phyloP scores from a whole-genome alignment of 2,797 vertebrate genomes.

The Thunnus albacares region DNA sequence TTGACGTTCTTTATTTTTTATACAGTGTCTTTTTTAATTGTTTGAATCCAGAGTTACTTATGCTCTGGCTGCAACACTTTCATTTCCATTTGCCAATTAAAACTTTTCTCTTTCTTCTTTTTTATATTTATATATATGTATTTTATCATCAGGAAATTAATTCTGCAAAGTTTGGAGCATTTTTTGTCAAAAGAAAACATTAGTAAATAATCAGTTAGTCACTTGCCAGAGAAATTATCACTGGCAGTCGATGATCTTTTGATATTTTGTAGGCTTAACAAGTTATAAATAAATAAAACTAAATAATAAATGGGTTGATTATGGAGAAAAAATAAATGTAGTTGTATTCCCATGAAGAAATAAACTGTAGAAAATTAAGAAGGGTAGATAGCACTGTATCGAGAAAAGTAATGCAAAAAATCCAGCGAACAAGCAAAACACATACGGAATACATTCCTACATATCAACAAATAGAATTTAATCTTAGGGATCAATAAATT shows the following conservation, averaged over 20 bases:
- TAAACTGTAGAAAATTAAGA: background rate
- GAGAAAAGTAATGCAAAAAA: background rate
- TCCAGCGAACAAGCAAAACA: background rate
- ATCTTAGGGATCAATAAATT: background rate
- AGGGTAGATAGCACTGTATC: background rate
- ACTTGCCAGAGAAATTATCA: conserved; percentile 24
- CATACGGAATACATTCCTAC: background rate
- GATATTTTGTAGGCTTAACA: no score
- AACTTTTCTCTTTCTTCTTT: no score
- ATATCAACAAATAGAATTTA: background rate
- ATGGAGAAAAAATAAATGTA: conserved; percentile 9
- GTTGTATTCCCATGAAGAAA: conserved; percentile 2
- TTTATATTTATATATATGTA: no score
- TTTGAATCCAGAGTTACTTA: conserved; percentile 6
- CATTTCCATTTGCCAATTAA: background rate
- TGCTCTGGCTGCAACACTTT: conserved; percentile 6
- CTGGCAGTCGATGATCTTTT: conserved; percentile 8
- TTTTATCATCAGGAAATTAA: no score
- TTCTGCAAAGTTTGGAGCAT: no score
- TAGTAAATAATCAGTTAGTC: conserved; percentile 19
- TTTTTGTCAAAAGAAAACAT: conserved; percentile 14
- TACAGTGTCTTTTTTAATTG: background rate
- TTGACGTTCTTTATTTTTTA: no score
- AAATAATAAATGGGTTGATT: conserved; percentile 14
- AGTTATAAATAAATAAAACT: background rate